Conservation (phyloP, 2,888 invertebrate genomes). For the Steinernema carpocapsae region DNA sequence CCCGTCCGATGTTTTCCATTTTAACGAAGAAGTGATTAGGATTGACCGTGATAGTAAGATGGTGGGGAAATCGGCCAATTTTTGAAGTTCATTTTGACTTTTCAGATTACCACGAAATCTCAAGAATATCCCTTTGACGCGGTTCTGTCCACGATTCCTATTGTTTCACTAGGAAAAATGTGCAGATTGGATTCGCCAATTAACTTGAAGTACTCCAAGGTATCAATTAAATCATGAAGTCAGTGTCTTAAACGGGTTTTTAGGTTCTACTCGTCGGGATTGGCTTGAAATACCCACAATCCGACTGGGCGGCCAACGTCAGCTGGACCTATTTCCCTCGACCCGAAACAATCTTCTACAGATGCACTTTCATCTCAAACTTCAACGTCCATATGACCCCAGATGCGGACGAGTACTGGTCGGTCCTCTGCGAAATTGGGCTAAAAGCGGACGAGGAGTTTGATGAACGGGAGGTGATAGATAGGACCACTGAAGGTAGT, state of each 20-base stretch:
- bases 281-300: conserved; percentile 52
- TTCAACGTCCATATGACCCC: conserved; percentile 57
- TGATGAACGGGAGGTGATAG: conserved; percentile 43
- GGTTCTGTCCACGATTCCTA: conserved; percentile 30
- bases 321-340: conserved; percentile 58
- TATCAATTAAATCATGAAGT: conserved; percentile 18
- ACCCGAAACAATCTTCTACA: conserved; percentile 51
- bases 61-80: conserved; percentile 23
- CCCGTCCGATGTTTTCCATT: conserved; percentile 47
- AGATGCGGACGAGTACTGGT: conserved; percentile 52
- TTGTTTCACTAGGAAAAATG: conserved; percentile 28
- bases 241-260: conserved; percentile 16
- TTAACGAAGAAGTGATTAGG: conserved; percentile 42
- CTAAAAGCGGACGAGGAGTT: conserved; percentile 41
- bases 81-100: neutral
- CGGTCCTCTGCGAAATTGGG: conserved; percentile 60
- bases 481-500: conserved; percentile 47
- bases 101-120: conserved; percentile 13
- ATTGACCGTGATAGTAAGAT: conserved; percentile 48
- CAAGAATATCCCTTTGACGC: conserved; percentile 12
- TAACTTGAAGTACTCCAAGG: conserved; percentile 60
- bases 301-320: conserved; percentile 45
- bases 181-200: conserved; percentile 41
- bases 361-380: conserved; percentile 61
- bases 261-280: conserved; percentile 54